Evolutionary conservation across 2,797 vertebrate genomes (phyloP).

Genomic region (Arnoldichthys spilopterus): DNA sequence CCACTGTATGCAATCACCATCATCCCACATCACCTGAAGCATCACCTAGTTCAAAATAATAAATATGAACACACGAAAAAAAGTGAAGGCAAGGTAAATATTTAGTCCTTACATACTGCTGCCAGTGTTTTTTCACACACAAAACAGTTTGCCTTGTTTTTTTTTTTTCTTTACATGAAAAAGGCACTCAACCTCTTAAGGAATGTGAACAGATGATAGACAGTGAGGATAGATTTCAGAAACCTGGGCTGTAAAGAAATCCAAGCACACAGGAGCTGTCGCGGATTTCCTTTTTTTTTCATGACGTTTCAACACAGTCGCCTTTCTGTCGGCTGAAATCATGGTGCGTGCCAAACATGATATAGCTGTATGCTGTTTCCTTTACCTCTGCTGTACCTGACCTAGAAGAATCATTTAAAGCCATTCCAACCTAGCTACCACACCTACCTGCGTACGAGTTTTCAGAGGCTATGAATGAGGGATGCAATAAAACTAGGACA

Average conservation of each 20-base stretch:
- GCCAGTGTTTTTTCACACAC: slow-evolving; percentile 5
- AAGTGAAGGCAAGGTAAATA: slow-evolving; percentile 13
- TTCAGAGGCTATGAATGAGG: background rate
- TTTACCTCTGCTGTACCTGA: background rate
- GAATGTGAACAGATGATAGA: slow-evolving; percentile 48
- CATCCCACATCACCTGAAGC: background rate
- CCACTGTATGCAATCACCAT: background rate
- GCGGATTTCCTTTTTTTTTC: background rate
- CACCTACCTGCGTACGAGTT: background rate
- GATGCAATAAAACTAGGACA: slow-evolving; percentile 35
- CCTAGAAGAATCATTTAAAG: background rate
- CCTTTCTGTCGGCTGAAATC: background rate
- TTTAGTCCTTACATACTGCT: slow-evolving; percentile 1
- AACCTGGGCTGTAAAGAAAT: background rate
- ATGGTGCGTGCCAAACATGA: background rate
- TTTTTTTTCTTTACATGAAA: slow-evolving; percentile 29
- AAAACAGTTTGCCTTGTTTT: slow-evolving; percentile 8
- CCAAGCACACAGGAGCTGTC: background rate
- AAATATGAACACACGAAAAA: background rate
- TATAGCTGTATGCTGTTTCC: background rate
- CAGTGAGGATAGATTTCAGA: slow-evolving; percentile 7
- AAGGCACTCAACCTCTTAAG: slow-evolving; percentile 55
- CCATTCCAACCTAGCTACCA: background rate
- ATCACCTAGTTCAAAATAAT: slow-evolving; percentile 16
- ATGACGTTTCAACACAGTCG: background rate